Evolutionary conservation across 2,797 vertebrate species (phyloP).

Genomic region (Acrossocheilus wenchowensis): DNA sequence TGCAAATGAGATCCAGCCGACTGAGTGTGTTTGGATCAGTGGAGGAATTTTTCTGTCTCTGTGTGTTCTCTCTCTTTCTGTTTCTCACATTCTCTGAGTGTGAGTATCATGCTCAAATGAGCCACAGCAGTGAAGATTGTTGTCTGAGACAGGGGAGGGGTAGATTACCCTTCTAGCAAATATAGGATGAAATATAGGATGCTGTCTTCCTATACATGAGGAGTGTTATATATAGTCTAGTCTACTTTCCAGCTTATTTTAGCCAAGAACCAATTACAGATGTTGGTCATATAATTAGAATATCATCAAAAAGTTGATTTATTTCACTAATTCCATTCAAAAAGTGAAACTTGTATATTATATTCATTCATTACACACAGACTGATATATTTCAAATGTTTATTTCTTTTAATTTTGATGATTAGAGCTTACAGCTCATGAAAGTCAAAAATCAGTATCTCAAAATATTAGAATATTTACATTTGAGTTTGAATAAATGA

Average conservation of each 20-base stretch:
- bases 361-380: too few relatives aligned
- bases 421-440: too few relatives aligned
- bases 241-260: neutral
- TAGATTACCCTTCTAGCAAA: conserved; percentile 3
- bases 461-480: too few relatives aligned
- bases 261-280: neutral
- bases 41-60: conserved; percentile 9
- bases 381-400: too few relatives aligned
- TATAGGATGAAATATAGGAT: conserved; percentile 3
- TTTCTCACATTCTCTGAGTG: neutral
- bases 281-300: too few relatives aligned
- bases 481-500: too few relatives aligned
- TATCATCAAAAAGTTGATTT: too few relatives aligned
- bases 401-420: too few relatives aligned
- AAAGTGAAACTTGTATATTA: too few relatives aligned
- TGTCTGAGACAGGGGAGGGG: neutral
- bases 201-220: neutral
- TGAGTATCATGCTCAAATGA: conserved; percentile 28
- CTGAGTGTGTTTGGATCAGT: conserved; percentile 21
- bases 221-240: neutral
- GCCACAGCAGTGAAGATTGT: conserved; percentile 5
- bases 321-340: too few relatives aligned
- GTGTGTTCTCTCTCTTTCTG: conserved; percentile 2
- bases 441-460: too few relatives aligned
- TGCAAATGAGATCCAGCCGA: conserved; percentile 45